Evolutionary conservation across 2,888 invertebrate species (phyloP), one percentile per base, ranked within the genome.

Genomic region (Caenorhabditis sp.): DNA sequence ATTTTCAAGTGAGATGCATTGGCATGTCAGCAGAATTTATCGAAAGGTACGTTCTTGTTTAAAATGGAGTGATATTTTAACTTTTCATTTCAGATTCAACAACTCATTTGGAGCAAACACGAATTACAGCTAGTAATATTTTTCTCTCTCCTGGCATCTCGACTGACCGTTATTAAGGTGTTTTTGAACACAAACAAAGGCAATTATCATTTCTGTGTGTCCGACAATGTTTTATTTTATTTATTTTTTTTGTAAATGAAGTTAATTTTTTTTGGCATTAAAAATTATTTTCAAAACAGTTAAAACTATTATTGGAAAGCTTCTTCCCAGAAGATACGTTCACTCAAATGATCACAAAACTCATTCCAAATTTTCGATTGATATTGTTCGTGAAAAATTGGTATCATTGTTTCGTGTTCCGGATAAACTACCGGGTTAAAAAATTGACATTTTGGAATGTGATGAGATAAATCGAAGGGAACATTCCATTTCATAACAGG

Each of bases 1-100:
- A 71, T 23, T 80, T 80, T 54, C 81, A 81, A 73, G 81, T 82
- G 0, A 72, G 82, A 1, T 82, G 81, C 63, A 81, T 82, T 54
- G 82, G 81, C 23, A 81, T 81, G 81, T 74, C 74, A 26, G 81
- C 82, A 6, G 76, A 78, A n/a, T 82, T 82, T 62, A 77, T 82
- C 57, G 78, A 78, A 53, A 64, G 76, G 68, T 69, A 49, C 0
- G 21, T 23, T 21, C 0, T 5, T 49, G n/a, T 12, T 27, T 51
- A 21, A 27, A 6, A 24, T 14, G n/a, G 1, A 36, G 54, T 50
- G 1, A 53, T 6, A 10, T 24, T 17, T 14, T 26, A 43, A 43
- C 3, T 27, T 27, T 10, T 31, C 37, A n/a, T 73, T 69, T 51
- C 66, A 74, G 75, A 58, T 79, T 79, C 66, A 79, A 79, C 64